Percentiles rank a stretch among this genome's conserved stretches.
phyloP scores from a whole-genome alignment of 2,113 vertebrate genomes.

The Sylvilagus bachmani region DNA sequence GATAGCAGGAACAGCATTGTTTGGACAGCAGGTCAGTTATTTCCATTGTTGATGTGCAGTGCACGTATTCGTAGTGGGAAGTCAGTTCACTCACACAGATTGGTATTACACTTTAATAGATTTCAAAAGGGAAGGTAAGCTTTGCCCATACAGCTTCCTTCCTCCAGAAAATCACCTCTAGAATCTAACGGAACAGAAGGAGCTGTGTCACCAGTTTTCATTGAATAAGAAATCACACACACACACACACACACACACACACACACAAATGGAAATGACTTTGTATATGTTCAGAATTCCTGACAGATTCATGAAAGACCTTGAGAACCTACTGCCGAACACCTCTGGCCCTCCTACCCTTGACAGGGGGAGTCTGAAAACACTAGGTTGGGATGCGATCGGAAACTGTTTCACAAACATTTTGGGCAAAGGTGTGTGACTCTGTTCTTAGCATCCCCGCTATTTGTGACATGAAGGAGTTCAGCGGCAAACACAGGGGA shows the following conservation, averaged over 20 bases:
- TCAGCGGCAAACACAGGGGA: neutral
- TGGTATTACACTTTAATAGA: constrained; percentile 38
- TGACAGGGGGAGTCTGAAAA: constrained; percentile 5
- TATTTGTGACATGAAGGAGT: neutral
- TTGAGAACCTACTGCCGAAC: constrained; percentile 14
- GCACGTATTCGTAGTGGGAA: neutral
- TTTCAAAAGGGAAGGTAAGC: neutral
- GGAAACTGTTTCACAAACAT: constrained; percentile 32
- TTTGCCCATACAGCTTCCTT: neutral
- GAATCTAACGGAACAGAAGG: neutral
- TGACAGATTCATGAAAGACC: constrained; percentile 49
- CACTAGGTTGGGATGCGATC: neutral
- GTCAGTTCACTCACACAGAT: neutral
- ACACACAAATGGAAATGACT: neutral
- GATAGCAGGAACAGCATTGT: neutral
- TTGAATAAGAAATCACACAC: neutral
- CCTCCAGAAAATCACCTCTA: neutral
- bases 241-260: constrained; percentile 1
- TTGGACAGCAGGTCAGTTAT: neutral
- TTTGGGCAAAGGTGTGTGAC: neutral
- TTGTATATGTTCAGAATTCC: neutral
- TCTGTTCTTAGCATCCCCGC: neutral
- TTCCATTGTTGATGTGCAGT: neutral
- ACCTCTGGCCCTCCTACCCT: neutral
- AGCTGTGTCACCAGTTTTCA: neutral